Percentiles rank a stretch among this genome's conserved stretches.
Evolutionary conservation across 2,797 vertebrate species (phyloP).

Genomic region (Petrocephalus schoutedeni): DNA sequence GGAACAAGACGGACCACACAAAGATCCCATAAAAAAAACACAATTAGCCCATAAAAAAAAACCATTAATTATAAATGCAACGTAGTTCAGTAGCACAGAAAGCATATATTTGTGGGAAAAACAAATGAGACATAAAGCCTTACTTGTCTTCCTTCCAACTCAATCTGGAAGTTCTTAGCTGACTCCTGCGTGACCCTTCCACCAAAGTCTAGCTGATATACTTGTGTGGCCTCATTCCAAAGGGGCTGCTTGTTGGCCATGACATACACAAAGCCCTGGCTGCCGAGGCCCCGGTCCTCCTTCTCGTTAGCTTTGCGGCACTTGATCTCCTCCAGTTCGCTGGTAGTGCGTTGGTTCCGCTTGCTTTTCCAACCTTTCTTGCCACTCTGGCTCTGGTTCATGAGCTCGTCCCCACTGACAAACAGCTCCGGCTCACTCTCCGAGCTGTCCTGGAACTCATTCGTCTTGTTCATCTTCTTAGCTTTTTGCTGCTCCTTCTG

Average conservation of each 20-base stretch:
- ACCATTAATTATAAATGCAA: neutral
- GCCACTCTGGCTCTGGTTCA: slow-evolving; percentile 93
- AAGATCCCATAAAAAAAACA: neutral
- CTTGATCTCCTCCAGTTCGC: slow-evolving; percentile 89
- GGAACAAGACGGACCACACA: neutral
- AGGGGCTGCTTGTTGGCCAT: slow-evolving; percentile 99
- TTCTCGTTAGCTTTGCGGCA: slow-evolving; percentile 91
- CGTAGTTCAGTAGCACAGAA: neutral
- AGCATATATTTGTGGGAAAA: neutral
- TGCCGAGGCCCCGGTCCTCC: slow-evolving; percentile 89
- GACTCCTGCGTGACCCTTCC: slow-evolving; percentile 97
- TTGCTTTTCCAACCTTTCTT: slow-evolving; percentile 98
- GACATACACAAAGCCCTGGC: slow-evolving; percentile 94
- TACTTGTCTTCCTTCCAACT: slow-evolving; percentile 97
- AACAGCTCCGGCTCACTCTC: slow-evolving; percentile 97
- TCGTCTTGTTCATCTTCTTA: slow-evolving; percentile 90
- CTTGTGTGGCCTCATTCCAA: slow-evolving; percentile 97
- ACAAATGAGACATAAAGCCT: slow-evolving; percentile 16
- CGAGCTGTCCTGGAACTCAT: slow-evolving; percentile 96
- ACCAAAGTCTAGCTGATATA: slow-evolving; percentile 97
- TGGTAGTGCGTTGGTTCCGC: slow-evolving; percentile 78
- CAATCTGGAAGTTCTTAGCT: slow-evolving; percentile 98
- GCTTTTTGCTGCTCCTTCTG: slow-evolving; percentile 91
- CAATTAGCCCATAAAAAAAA: neutral
- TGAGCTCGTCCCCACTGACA: slow-evolving; percentile 94